Evolutionary conservation across 2,113 vertebrate species (phyloP), one percentile per base, ranked within the genome.

Genomic region (Symphodus melops): DNA sequence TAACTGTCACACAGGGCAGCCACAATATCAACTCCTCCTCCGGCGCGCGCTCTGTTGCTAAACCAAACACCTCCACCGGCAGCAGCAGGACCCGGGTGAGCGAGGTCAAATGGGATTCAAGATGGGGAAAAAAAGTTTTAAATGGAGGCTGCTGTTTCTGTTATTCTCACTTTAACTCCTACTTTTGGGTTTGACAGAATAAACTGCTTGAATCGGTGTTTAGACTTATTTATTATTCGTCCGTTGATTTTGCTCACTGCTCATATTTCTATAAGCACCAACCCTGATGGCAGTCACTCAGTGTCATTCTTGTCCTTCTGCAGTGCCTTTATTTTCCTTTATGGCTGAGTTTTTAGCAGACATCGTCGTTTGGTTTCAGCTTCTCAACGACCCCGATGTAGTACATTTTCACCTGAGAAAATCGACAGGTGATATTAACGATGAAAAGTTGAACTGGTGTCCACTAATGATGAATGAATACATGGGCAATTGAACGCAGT

Each of bases 21-120:
- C 80, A 28, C 68, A 77, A 62, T 17, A 57, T 55, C 84, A 90
- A 90, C 93, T 87, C 92, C 94, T 92, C 92, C 94, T 93, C 88
- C 91, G 88, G 89, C 72, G 70, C 64, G 84, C 88, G 49, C 81
- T 79, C 73, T 69, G 86, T 66, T 52, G 37, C 64, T 73, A 75
- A 86, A 86, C 80, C 86, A 56, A 89, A 83, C 84, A 81, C 74
- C 81, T 55, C 89, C 86, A 81, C 64, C 68, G 42, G 68, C 80
- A 9, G 68, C 80, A 9, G 70, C 70, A 9, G 68, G 57, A 68
- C 25, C 62, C 20, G 49, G 74, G 67, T 64, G 74, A 69, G 81
- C 68, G 68, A 76, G 86, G 83, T 88, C 83, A 82, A 68, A 75
- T 28, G 17, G 48, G 48, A 51, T n/a, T n/a, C 48, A 19, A 49